Evolutionary conservation across 1,140 invertebrate genomes (phyloP).

Genomic region (Trichonephila clavipes): DNA sequence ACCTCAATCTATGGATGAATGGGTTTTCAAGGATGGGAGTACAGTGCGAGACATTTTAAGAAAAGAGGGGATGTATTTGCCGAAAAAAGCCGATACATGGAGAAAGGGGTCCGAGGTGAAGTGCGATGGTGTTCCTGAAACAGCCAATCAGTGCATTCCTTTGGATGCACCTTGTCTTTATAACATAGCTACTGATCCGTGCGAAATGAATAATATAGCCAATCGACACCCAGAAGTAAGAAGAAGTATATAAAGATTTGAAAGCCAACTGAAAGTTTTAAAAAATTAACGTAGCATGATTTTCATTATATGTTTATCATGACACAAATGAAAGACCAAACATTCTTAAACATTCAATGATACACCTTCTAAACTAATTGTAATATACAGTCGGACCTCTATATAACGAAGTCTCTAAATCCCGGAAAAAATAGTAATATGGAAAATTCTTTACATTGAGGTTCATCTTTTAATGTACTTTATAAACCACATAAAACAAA

Average conservation of each 20-base stretch:
- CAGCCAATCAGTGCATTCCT: not conserved
- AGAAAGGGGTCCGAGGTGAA: not conserved
- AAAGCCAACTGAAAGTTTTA: not conserved
- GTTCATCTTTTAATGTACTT: no score
- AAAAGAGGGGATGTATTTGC: not conserved
- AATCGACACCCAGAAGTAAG: conserved; percentile 51
- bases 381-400: no score
- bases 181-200: conserved; percentile 80
- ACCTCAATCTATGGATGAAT: conserved; percentile 9
- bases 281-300: not conserved
- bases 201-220: conserved; percentile 81
- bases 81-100: not conserved
- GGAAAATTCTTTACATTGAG: no score
- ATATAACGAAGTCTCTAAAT: no score
- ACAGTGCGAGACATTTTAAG: not conserved
- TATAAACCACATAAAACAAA: no score
- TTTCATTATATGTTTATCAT: no score
- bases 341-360: not conserved
- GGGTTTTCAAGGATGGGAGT: conserved; percentile 17
- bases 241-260: not conserved
- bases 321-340: no score
- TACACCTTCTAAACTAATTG: not conserved
- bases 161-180: conserved; percentile 79
- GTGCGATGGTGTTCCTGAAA: not conserved
- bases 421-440: no score